A percentile compares a stretch with the other conserved stretches of the same genome.
Evolutionary conservation across 92 coral and sea anemone species (phyloP).

Genomic region (Epizoanthus fatuus): DNA sequence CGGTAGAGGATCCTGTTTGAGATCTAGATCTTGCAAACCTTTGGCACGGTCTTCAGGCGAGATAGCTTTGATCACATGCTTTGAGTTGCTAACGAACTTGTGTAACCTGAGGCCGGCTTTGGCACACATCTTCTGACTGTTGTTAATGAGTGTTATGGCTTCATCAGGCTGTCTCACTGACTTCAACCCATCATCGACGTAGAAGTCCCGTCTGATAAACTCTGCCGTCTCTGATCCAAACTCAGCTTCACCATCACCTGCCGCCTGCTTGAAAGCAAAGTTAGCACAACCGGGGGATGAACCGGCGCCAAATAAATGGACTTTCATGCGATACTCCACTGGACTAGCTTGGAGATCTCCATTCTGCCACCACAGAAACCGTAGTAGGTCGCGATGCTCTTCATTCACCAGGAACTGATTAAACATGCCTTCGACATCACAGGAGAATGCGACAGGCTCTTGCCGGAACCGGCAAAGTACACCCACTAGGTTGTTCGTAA

Average conservation of each 20-base stretch:
- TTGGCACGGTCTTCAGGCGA: conserved; percentile 54
- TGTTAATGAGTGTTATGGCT: conserved; percentile 38
- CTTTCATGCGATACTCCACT: background rate
- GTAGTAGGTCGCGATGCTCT: background rate
- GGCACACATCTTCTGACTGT: conserved; percentile 54
- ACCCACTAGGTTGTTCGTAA: background rate
- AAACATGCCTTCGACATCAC: background rate
- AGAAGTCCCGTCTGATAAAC: conserved; percentile 40
- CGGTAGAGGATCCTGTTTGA: conserved; percentile 43
- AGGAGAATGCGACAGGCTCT: background rate
- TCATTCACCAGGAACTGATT: background rate
- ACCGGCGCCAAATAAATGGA: background rate
- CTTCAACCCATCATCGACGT: conserved; percentile 66
- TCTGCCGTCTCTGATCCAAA: conserved; percentile 38
- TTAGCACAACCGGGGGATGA: background rate
- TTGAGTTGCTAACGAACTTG: conserved; percentile 33
- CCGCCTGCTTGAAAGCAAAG: too few relatives aligned
- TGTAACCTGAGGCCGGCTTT: conserved; percentile 52
- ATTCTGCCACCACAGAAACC: background rate
- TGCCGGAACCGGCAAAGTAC: background rate
- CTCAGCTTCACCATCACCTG: too few relatives aligned
- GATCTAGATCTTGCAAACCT: conserved; percentile 41
- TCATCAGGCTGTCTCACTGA: conserved; percentile 12
- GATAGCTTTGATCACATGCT: conserved; percentile 24
- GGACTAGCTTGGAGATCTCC: background rate